phyloP scores from a whole-genome alignment of 2,797 vertebrate genomes.

The Acrocephalus scirpaceus region DNA sequence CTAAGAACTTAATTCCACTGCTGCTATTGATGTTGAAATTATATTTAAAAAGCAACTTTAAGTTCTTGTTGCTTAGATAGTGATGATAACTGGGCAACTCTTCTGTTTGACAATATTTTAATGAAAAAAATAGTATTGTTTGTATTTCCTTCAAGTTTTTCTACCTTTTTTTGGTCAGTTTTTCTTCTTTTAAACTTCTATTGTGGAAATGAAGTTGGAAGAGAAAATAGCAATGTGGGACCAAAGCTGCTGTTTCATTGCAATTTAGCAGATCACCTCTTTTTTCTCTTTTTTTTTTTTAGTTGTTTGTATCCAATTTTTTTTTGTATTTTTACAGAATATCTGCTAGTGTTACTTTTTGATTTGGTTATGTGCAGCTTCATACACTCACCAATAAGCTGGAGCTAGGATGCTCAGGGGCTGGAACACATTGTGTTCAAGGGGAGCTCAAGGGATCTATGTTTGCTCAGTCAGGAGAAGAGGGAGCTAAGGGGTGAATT shows the following conservation, averaged over 20 bases:
- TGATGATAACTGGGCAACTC: not conserved
- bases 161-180: not conserved
- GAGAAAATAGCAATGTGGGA: not conserved
- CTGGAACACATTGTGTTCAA: not conserved
- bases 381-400: not conserved
- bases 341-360: not conserved
- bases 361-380: not conserved
- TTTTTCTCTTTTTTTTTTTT: no score
- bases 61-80: slow-evolving; percentile 29
- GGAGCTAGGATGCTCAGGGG: not conserved
- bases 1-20: slow-evolving; percentile 12
- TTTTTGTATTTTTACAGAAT: not conserved
- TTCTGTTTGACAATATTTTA: not conserved
- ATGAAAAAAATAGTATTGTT: not conserved
- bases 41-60: not conserved
- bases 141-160: not conserved
- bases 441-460: not conserved
- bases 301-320: not conserved
- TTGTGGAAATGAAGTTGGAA: not conserved
- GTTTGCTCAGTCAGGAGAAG: not conserved
- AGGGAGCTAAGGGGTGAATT: not conserved
- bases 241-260: not conserved
- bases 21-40: slow-evolving; percentile 48
- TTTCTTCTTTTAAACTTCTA: not conserved
- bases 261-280: not conserved